Evolutionary conservation across 30 jellyfish, hydroid and myxozoan species (phyloP).

Genomic region (Cassiopea andromeda): DNA sequence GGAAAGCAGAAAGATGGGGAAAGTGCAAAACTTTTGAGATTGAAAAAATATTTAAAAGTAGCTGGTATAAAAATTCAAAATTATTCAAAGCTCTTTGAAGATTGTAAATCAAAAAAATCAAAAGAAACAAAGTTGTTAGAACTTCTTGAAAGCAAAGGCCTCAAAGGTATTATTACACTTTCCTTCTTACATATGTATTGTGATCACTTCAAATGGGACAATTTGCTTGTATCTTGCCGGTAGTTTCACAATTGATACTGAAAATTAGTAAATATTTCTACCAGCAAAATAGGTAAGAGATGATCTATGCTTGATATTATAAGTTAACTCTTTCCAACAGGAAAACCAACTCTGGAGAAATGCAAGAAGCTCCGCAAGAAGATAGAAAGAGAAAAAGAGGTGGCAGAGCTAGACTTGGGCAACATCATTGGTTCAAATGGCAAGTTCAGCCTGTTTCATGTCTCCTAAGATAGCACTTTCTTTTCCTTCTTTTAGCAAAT

Average conservation of each 20-base stretch:
- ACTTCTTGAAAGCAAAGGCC: slow-evolving; percentile 74
- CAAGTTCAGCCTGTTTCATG: neutral
- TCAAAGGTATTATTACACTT: slow-evolving; percentile 51
- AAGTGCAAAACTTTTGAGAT: slow-evolving; percentile 54
- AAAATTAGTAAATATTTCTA: no score
- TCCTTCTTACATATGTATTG: neutral
- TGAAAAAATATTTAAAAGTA: slow-evolving; percentile 62
- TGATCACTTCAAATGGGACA: no score
- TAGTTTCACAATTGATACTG: no score
- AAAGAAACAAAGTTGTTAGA: slow-evolving; percentile 69
- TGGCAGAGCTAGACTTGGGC: slow-evolving; percentile 81
- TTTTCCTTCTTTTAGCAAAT: no score
- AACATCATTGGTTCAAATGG: slow-evolving; percentile 66
- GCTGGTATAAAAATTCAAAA: slow-evolving; percentile 70
- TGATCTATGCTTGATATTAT: no score
- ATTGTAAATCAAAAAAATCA: slow-evolving; percentile 84
- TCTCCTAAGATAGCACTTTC: no score
- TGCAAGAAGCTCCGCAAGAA: slow-evolving; percentile 72
- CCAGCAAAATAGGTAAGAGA: no score
- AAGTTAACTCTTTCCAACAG: slow-evolving; percentile 5
- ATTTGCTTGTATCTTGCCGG: no score
- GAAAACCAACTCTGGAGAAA: slow-evolving; percentile 82
- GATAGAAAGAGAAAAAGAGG: slow-evolving; percentile 76
- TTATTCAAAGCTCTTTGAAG: slow-evolving; percentile 78
- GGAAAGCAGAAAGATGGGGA: slow-evolving; percentile 12